Conservation (phyloP, 2,888 invertebrate species). For the Epinotia nisella region DNA sequence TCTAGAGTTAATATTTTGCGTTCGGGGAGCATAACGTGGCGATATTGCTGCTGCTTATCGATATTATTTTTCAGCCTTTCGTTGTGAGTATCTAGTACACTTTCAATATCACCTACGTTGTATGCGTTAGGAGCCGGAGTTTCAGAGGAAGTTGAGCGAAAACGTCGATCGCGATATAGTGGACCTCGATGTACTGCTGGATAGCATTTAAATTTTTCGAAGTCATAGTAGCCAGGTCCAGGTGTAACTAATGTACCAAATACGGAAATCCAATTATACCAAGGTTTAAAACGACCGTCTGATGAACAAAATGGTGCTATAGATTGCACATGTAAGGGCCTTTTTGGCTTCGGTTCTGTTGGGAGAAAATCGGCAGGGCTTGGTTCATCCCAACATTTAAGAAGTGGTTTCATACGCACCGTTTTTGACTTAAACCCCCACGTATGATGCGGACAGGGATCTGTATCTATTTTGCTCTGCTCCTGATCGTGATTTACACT, state of each 20-base stretch:
- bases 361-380: slow-evolving; percentile 63
- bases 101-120: slow-evolving; percentile 64
- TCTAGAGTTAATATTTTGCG: slow-evolving; percentile 52
- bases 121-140: slow-evolving; percentile 71
- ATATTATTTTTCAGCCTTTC: slow-evolving; percentile 63
- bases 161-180: slow-evolving; percentile 61
- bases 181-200: slow-evolving; percentile 69
- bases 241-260: slow-evolving; percentile 60
- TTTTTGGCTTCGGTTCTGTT: slow-evolving; percentile 44
- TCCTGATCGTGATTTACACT: slow-evolving; percentile 8
- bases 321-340: slow-evolving; percentile 55
- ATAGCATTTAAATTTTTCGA: slow-evolving; percentile 59
- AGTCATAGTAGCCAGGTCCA: slow-evolving; percentile 66
- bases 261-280: slow-evolving; percentile 70
- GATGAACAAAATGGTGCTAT: slow-evolving; percentile 68
- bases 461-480: slow-evolving; percentile 32
- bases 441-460: slow-evolving; percentile 54
- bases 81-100: slow-evolving; percentile 68
- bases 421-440: slow-evolving; percentile 74
- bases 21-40: slow-evolving; percentile 56
- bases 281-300: slow-evolving; percentile 68
- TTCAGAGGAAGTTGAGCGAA: slow-evolving; percentile 48
- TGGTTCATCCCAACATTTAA: slow-evolving; percentile 57
- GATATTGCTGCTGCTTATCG: slow-evolving; percentile 57
- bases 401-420: slow-evolving; percentile 62